Base-by-base conservation (phyloP, 2,797 vertebrate species). In the Anolis apletophallus region DNA sequence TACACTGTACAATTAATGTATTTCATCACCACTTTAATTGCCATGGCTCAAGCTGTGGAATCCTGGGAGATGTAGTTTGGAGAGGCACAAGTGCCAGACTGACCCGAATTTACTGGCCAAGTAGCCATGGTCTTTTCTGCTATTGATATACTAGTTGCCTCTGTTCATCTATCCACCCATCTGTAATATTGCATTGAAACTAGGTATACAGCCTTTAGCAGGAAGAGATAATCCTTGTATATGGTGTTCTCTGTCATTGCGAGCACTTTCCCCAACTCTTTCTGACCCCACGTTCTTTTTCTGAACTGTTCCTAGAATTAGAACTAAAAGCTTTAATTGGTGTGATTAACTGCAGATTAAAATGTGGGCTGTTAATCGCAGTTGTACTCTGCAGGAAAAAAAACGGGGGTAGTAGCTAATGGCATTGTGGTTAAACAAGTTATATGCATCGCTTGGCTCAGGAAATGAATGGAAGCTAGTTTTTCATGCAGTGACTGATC, bases 291-390 rank as follows among this genome's bases (percentile, higher is more conserved):
- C n/a, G 17, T 76, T 52, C 6, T 34, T n/a, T 79, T 61, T 40
- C 36, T 0, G 5, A 76, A 82, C 10, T 29, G 46, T 23, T 34
- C 23, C 3, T 36, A 61, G 26, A 29, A 80, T 64, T 81, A 81
- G 78, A 75, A 79, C 75, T 83, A 73, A 79, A 86, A 64, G 81
- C 23, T 26, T 79, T 83, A 87, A 83, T 80, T 87, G 75, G 46
- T 36, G n/a, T 83, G 57, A 87, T 83, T 80, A 83, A 87, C 73
- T 87, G 32, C 81, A 87, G 68, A 78, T 79, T 84, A 40, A 84
- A 84, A 40, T 80, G 75, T 84, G 57, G 81, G 76, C 46, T 84
- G 86, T 87, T 87, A 83, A 87, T 80, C 55, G 80, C 81, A 79
- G 81, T 64, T 67, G 75, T 87, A 79, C 16, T 29, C 73, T 34